Evolutionary conservation across 2,113 vertebrate genomes (phyloP).

Genomic region (Syngnathus typhle): DNA sequence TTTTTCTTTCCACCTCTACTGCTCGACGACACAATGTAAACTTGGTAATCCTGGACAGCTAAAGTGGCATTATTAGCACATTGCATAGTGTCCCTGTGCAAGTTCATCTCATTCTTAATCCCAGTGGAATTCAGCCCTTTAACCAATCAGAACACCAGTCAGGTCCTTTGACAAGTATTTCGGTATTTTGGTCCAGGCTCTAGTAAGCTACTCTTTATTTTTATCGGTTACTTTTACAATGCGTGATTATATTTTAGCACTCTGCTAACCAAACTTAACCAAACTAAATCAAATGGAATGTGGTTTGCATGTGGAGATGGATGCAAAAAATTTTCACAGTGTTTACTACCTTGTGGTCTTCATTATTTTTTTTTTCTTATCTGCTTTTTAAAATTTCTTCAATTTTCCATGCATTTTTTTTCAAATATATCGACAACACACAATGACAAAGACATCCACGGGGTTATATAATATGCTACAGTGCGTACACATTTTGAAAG

Average conservation of each 20-base stretch:
- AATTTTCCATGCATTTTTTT: constrained; percentile 41
- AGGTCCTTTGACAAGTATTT: constrained; percentile 18
- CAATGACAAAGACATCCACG: constrained; percentile 44
- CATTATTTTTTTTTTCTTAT: constrained; percentile 15
- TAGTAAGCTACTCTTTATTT: not conserved
- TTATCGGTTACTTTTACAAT: not conserved
- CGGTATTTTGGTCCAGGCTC: constrained; percentile 30
- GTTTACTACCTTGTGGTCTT: constrained; percentile 64
- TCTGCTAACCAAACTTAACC: constrained; percentile 4
- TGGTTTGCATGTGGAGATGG: constrained; percentile 1
- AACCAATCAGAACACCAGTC: constrained; percentile 21
- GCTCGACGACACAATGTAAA: constrained; percentile 45
- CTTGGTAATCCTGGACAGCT: constrained; percentile 34
- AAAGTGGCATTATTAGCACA: constrained; percentile 39
- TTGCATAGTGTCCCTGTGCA: constrained; percentile 63
- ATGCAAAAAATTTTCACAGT: constrained; percentile 63
- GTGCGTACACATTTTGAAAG: constrained; percentile 41
- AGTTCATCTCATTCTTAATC: constrained; percentile 22
- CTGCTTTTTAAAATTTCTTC: constrained; percentile 34
- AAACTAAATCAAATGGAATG: not conserved
- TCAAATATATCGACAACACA: constrained; percentile 41
- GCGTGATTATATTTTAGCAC: not conserved
- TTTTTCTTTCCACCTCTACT: constrained; percentile 1
- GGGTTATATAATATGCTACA: constrained; percentile 43
- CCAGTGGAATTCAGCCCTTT: constrained; percentile 53